These are phyloP conservation scores for Himalopsyche anomala DNA, from an alignment of 2,888 invertebrate species.

Conservation along the genomic window DNA sequence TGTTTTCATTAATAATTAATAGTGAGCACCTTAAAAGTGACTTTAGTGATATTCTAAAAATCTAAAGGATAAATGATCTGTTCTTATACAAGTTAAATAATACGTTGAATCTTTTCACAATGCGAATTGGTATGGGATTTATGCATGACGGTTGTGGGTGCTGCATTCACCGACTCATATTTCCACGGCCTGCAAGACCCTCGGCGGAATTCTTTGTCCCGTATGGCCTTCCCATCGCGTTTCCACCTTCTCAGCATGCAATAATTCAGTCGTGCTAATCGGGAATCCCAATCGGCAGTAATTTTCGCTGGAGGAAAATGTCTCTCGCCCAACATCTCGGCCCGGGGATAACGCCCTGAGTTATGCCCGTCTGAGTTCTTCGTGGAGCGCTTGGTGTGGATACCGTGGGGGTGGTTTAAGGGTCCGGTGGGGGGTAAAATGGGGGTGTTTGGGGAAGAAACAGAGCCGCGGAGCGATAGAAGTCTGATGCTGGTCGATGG, in stretches of 20 bases:
- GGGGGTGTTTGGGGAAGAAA: slow-evolving; percentile 53
- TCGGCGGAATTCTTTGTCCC: slow-evolving; percentile 57
- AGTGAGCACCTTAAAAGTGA: no score
- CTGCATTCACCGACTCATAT: not conserved
- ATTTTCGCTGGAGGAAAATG: slow-evolving; percentile 72
- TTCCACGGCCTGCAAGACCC: not conserved
- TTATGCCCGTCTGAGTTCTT: slow-evolving; percentile 62
- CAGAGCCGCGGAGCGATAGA: slow-evolving; percentile 57
- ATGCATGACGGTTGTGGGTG: no score
- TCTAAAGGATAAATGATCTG: no score
- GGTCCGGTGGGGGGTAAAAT: slow-evolving; percentile 52
- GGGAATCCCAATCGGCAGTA: slow-evolving; percentile 70
- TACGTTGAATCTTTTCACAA: no score
- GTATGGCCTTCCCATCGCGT: slow-evolving; percentile 54
- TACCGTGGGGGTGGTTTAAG: slow-evolving; percentile 52
- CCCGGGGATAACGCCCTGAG: slow-evolving; percentile 66
- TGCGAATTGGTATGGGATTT: no score
- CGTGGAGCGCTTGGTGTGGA: slow-evolving; percentile 46
- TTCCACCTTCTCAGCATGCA: slow-evolving; percentile 65
- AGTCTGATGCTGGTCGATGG: slow-evolving; percentile 55
- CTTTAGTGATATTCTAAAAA: no score
- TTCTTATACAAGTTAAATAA: no score
- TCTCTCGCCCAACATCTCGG: slow-evolving; percentile 70
- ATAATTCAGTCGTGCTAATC: slow-evolving; percentile 66
- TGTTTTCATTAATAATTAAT: no score